Conservation (phyloP, 2,888 invertebrate species). For the Selenia dentaria region DNA sequence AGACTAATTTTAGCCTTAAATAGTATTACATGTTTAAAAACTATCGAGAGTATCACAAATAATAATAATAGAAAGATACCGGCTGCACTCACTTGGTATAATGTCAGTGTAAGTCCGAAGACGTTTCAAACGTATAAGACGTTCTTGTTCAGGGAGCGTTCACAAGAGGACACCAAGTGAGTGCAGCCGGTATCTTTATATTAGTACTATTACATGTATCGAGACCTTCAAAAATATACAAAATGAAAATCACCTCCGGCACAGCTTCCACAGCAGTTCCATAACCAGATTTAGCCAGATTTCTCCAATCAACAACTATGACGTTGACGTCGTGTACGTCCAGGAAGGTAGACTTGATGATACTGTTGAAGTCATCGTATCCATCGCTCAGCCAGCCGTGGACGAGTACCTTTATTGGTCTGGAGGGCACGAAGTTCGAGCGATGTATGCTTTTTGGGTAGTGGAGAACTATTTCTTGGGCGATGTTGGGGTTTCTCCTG, state of each 20-base stretch:
- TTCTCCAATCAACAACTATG: constrained; percentile 69
- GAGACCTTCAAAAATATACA: too few species aligned
- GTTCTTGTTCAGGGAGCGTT: too few species aligned
- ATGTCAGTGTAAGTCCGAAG: too few species aligned
- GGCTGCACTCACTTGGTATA: too few species aligned
- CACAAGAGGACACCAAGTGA: too few species aligned
- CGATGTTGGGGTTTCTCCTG: constrained; percentile 51
- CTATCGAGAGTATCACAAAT: too few species aligned
- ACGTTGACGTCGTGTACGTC: constrained; percentile 56
- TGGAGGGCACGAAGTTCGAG: constrained; percentile 17
- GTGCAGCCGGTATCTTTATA: too few species aligned
- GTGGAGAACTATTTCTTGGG: constrained; percentile 53
- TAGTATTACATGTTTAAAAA: too few species aligned
- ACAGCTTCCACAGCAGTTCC: constrained; percentile 54
- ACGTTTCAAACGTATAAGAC: too few species aligned
- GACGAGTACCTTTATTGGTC: constrained; percentile 19
- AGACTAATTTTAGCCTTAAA: too few species aligned
- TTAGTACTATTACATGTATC: too few species aligned
- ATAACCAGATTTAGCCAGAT: constrained; percentile 49
- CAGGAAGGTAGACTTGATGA: constrained; percentile 20
- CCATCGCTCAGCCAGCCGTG: constrained; percentile 31
- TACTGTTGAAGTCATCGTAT: constrained; percentile 15
- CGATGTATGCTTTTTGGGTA: constrained; percentile 43
- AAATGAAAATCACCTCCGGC: constrained; percentile 42
- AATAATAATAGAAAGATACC: too few species aligned